These are phyloP conservation scores for Pantherophis vulpinus DNA, from an alignment of 2,797 vertebrate species.

Conservation along the genomic window DNA sequence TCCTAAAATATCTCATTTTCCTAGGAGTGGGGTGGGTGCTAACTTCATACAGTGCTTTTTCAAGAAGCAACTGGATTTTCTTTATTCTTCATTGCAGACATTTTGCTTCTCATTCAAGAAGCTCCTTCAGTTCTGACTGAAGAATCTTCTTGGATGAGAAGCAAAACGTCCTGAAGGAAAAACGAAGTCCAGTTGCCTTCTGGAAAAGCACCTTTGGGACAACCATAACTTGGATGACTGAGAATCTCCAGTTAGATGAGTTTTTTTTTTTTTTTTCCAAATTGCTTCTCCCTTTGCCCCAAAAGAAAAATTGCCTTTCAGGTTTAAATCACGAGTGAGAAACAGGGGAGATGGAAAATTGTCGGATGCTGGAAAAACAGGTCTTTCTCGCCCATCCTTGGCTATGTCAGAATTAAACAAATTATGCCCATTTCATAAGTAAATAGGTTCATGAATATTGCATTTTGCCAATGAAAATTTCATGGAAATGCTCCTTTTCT, in stretches of 20 bases:
- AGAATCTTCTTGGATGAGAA: neutral
- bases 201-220: neutral
- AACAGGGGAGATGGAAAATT: neutral
- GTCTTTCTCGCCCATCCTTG: neutral
- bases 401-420: neutral
- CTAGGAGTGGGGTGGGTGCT: too few relatives aligned
- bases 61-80: neutral
- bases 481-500: neutral
- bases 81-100: neutral
- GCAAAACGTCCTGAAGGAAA: neutral
- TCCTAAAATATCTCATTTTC: too few relatives aligned
- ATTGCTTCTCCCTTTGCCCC: too few relatives aligned
- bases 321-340: neutral
- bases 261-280: too few relatives aligned
- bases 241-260: neutral
- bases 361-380: neutral
- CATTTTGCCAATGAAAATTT: neutral
- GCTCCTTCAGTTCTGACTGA: neutral
- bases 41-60: neutral
- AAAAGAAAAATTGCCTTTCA: neutral
- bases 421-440: neutral
- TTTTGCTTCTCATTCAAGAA: neutral
- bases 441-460: neutral
- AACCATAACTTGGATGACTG: neutral
- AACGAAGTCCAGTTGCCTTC: neutral